Evolutionary conservation across 2,888 invertebrate genomes (phyloP).

Genomic region (Amphipoea lucens): DNA sequence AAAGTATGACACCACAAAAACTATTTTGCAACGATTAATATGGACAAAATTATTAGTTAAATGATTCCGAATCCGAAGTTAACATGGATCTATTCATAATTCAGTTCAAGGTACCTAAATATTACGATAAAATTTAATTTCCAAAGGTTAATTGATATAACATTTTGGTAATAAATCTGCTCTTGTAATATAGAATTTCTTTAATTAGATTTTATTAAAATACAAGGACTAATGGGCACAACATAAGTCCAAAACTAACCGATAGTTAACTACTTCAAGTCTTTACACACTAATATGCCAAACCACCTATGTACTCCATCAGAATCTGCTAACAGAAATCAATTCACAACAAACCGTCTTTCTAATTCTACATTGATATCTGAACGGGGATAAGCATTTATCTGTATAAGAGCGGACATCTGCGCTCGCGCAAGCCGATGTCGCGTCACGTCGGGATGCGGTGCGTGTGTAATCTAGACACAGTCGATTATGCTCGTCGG

Average conservation of each 20-base stretch:
- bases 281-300: not conserved
- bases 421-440: slow-evolving; percentile 66
- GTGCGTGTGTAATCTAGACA: slow-evolving; percentile 81
- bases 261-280: not conserved
- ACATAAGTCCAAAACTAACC: not conserved
- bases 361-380: slow-evolving; percentile 49
- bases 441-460: slow-evolving; percentile 74
- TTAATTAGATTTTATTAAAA: not conserved
- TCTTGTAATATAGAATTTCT: not conserved
- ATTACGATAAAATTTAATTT: not conserved
- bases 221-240: not conserved
- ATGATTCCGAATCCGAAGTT: not conserved
- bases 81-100: not conserved
- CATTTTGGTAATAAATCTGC: not conserved
- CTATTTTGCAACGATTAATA: not conserved
- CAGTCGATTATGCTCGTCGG: slow-evolving; percentile 66
- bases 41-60: slow-evolving; percentile 7
- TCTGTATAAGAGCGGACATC: slow-evolving; percentile 55
- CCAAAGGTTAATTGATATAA: slow-evolving; percentile 25
- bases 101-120: slow-evolving; percentile 15
- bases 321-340: slow-evolving; percentile 23
- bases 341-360: slow-evolving; percentile 42
- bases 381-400: slow-evolving; percentile 58
- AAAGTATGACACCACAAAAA: too few relatives aligned
- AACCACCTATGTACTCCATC: not conserved